These are phyloP conservation scores for Channa argus DNA, from an alignment of 2,113 vertebrate species.

Conservation along the genomic window DNA sequence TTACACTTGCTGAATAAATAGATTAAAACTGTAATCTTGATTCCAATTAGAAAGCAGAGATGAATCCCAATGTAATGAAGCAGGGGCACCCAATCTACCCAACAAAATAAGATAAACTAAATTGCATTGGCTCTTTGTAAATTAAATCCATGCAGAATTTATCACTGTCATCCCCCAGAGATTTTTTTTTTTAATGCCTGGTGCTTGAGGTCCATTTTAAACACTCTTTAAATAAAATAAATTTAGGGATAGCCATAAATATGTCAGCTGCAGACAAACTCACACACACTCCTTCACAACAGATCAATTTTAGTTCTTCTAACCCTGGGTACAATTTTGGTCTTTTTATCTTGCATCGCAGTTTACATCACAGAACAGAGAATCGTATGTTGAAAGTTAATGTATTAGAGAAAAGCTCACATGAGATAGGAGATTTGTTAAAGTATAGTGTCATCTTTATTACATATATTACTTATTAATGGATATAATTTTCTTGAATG, in stretches of 20 bases:
- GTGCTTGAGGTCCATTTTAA: not conserved
- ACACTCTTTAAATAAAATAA: no score
- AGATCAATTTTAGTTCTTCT: conserved; percentile 4
- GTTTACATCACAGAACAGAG: no score
- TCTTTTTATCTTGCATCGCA: not conserved
- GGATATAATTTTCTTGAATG: no score
- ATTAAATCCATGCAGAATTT: conserved; percentile 16
- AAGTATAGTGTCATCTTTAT: no score
- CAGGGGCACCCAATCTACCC: conserved; percentile 1
- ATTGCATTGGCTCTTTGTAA: not conserved
- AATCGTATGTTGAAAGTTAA: no score
- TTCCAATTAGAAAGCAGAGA: not conserved
- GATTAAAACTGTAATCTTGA: not conserved
- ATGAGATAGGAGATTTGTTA: no score
- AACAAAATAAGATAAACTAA: not conserved
- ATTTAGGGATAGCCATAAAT: no score
- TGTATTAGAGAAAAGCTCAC: no score
- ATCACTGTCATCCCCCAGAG: not conserved
- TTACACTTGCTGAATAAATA: not conserved
- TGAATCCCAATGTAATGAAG: not conserved
- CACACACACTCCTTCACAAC: not conserved
- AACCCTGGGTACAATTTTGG: not conserved
- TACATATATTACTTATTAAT: no score
- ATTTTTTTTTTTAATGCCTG: not conserved
- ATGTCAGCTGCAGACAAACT: not conserved